phyloP scores from a whole-genome alignment of 2,113 vertebrate species.

The Seriola rivoliana region DNA sequence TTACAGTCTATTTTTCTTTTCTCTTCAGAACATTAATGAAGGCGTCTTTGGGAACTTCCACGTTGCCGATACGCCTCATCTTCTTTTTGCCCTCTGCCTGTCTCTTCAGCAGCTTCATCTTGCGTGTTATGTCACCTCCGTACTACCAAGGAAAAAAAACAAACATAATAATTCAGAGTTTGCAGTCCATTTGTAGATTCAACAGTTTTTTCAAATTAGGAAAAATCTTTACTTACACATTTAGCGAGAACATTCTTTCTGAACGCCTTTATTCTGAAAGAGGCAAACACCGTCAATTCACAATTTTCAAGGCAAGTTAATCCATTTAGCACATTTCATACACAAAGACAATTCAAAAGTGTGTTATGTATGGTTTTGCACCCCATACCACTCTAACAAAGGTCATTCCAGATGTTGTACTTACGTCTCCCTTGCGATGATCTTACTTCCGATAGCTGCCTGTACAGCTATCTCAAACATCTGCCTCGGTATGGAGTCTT shows the following conservation, averaged over 20 bases:
- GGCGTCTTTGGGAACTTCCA: constrained; percentile 95
- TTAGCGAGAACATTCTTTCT: constrained; percentile 97
- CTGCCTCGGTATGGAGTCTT: constrained; percentile 93
- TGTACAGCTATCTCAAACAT: constrained; percentile 97
- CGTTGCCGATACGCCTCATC: constrained; percentile 92
- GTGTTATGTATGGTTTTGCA: not conserved
- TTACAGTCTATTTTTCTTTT: constrained; percentile 63
- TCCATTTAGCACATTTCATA: not conserved
- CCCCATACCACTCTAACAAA: not conserved
- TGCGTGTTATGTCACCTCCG: constrained; percentile 95
- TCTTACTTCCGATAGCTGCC: constrained; percentile 91
- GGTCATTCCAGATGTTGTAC: constrained; percentile 51
- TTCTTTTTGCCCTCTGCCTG: constrained; percentile 96
- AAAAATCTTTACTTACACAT: constrained; percentile 90
- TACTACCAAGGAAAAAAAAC: constrained; percentile 83
- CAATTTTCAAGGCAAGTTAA: not conserved
- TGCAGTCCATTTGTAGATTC: not conserved
- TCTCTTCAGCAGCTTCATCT: constrained; percentile 96
- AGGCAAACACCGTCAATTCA: constrained; percentile 4
- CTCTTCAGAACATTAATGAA: constrained; percentile 93
- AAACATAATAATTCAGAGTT: not conserved
- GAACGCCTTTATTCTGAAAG: constrained; percentile 93
- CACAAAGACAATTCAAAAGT: not conserved
- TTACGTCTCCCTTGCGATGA: constrained; percentile 97
- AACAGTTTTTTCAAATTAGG: not conserved